Base-by-base conservation (phyloP, 2,888 invertebrate genomes). In the Ormyrus thymus region DNA sequence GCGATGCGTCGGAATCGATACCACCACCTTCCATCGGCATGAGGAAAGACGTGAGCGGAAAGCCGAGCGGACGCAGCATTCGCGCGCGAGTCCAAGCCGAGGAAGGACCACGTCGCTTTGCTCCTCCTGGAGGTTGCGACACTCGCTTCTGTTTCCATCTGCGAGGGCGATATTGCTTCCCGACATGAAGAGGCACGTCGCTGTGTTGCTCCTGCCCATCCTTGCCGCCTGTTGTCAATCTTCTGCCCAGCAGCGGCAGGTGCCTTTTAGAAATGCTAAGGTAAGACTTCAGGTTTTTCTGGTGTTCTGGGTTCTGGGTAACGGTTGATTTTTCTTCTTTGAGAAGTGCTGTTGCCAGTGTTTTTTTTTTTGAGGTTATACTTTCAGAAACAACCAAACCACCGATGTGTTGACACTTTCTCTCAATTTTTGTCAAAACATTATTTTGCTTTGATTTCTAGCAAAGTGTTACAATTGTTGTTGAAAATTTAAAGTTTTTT, bases 241-340 rank as follows among this genome's bases (percentile, higher is more conserved):
- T 9, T 48, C 15, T 4, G 56, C 50, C 1, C 53, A 61, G 11
- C 61, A 45, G 10, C 43, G 15, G 15, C 9, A 48, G 7, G 9
- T 43, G 10, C 43, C 78, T n/a, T 71, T 77, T 15, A 73, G n/a
- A 15, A 71, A 11, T 5, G 56, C 62, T 11, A 80, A 80, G 78
- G 80, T 80, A 11, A 61, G 48, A 29, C 29, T 29, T 29, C 4
- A 29, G 29, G 29, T 3, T 29, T 29, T 29, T 29, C 29, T 29
- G 4, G 4, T 29, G 29, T 29, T 29, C n/a, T n/a, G n/a, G n/a
- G n/a, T n/a, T n/a, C n/a, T 29, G 29, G 29, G 29, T 29, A 29
- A 29, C 29, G 29, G 29, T 29, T 29, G 3, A 29, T 29, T 29
- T 29, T 29, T 29, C 29, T 29, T 29, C 29, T 29, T 29, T 29